These are phyloP conservation scores for Saxidomus purpurata DNA, from an alignment of 1,140 invertebrate genomes.

Conservation along the genomic window DNA sequence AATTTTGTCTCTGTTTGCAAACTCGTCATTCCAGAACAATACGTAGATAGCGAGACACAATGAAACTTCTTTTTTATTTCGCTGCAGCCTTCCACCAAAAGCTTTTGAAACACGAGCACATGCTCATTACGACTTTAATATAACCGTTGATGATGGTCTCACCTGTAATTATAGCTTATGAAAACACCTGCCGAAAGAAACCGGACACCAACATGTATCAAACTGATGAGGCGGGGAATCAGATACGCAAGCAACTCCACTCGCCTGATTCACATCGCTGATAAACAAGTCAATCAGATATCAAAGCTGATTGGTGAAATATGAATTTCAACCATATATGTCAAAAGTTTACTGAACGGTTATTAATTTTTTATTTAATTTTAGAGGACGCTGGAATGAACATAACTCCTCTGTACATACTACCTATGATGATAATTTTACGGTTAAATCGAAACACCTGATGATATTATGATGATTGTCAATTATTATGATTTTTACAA, in stretches of 20 bases:
- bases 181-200: slow-evolving; percentile 39
- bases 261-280: background rate
- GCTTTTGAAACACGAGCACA: slow-evolving; percentile 24
- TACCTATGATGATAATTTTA: no score
- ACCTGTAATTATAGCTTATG: slow-evolving; percentile 28
- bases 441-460: no score
- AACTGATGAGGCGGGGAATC: background rate
- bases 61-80: slow-evolving; percentile 31
- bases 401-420: no score
- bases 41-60: background rate
- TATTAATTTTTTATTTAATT: no score
- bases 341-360: no score
- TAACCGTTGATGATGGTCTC: slow-evolving; percentile 3
- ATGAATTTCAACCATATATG: no score
- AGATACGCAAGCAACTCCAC: background rate
- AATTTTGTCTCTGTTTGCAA: background rate
- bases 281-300: background rate
- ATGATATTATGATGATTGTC: no score
- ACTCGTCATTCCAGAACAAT: background rate
- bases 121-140: slow-evolving; percentile 45
- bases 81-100: background rate
- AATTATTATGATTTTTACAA: no score
- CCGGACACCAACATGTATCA: background rate
- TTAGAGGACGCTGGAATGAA: no score
- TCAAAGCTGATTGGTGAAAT: background rate